These are phyloP conservation scores for Pyrocoelia pectoralis DNA, from an alignment of 2,888 invertebrate genomes.

Conservation along the genomic window DNA sequence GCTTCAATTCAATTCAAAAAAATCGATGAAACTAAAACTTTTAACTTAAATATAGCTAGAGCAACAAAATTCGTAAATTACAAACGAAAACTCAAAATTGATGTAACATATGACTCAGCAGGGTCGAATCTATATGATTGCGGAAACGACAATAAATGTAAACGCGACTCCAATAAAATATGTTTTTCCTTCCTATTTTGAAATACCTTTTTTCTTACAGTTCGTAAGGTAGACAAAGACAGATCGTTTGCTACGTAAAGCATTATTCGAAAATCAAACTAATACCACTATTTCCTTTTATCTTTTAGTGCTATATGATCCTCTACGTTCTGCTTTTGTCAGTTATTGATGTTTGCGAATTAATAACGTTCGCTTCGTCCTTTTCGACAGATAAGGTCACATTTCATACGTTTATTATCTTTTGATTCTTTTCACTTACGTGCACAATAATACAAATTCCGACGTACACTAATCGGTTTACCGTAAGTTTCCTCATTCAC, in stretches of 20 bases:
- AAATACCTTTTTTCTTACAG: conserved; percentile 21
- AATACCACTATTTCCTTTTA: conserved; percentile 41
- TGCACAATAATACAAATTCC: not conserved
- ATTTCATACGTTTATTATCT: conserved; percentile 37
- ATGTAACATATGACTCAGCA: conserved; percentile 33
- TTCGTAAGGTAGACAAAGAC: conserved; percentile 23
- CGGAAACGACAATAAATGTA: conserved; percentile 33
- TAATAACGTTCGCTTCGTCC: conserved; percentile 40
- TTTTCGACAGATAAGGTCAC: conserved; percentile 33
- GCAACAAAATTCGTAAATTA: not conserved
- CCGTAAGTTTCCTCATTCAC: not conserved
- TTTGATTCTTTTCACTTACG: conserved; percentile 28
- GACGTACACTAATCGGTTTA: not conserved
- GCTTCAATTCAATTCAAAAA: too few species aligned
- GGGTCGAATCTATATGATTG: conserved; percentile 28
- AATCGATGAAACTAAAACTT: too few species aligned
- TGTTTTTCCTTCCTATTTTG: conserved; percentile 24
- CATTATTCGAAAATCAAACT: conserved; percentile 32
- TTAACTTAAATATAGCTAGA: not conserved
- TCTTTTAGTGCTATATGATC: conserved; percentile 40
- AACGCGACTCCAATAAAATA: conserved; percentile 28
- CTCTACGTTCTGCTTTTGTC: conserved; percentile 42
- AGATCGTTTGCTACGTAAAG: conserved; percentile 16
- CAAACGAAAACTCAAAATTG: conserved; percentile 24
- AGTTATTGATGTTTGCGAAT: conserved; percentile 45